These are phyloP conservation scores for Pecten maximus DNA, from an alignment of 2,888 invertebrate genomes.

Conservation along the genomic window DNA sequence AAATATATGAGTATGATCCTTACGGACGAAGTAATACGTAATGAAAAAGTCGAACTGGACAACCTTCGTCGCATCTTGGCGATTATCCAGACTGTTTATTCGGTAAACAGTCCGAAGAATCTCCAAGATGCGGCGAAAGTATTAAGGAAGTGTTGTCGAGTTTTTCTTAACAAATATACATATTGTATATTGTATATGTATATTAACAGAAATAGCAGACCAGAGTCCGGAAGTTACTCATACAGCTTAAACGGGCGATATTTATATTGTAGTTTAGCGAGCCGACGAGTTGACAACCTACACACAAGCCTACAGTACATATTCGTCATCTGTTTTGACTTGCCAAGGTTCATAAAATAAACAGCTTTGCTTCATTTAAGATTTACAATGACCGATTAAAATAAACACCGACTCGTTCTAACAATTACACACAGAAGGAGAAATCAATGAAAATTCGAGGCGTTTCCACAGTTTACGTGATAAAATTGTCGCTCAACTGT, in stretches of 20 bases:
- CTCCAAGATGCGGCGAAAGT: too few relatives aligned
- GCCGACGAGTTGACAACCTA: neutral
- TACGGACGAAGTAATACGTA: too few relatives aligned
- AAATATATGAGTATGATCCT: too few relatives aligned
- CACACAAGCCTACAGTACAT: neutral
- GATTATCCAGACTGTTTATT: too few relatives aligned
- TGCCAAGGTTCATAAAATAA: neutral
- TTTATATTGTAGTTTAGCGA: neutral
- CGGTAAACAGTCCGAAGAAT: too few relatives aligned
- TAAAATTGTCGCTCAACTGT: neutral
- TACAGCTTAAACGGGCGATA: neutral
- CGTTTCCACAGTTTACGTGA: neutral
- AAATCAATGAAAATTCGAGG: neutral
- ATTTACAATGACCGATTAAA: neutral
- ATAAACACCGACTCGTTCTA: neutral
- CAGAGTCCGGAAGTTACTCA: neutral
- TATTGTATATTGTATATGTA: too few relatives aligned
- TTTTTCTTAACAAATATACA: too few relatives aligned
- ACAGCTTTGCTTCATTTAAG: neutral
- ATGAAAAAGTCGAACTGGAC: too few relatives aligned
- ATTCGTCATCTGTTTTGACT: neutral
- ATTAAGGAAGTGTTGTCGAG: too few relatives aligned
- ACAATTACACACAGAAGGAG: neutral
- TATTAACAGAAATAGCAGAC: neutral
- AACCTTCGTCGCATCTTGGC: too few relatives aligned